Base-by-base conservation (phyloP, 2,888 invertebrate species). In the Dioctria rufipes region DNA sequence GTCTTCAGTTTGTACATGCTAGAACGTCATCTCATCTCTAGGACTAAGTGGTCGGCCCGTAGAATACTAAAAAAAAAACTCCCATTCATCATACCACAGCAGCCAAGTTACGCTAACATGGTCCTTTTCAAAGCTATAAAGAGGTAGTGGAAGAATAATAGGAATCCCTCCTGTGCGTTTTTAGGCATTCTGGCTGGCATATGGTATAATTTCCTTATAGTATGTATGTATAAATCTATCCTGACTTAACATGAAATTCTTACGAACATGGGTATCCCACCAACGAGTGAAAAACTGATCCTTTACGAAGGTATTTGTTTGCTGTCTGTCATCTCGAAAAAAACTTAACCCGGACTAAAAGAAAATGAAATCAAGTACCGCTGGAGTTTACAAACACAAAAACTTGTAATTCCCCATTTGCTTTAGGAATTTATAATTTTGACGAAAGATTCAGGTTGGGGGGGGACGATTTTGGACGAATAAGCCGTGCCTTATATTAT, bases 361-460 rank as follows among this genome's bases (percentile, higher is more conserved):
- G 9, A 43, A 66, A 42, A 46, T n/a, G n/a, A n/a, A 43, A 66
- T 66, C 43, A 66, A 66, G 46, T 46, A 40, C 49, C 9, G 46
- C 11, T 46, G 63, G 77, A n/a, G n/a, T 63, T 63, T 46, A 37
- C 39, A 63, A 77, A 77, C 43, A 77, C 58, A 77, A 77, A 77
- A 77, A 77, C 63, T 77, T 77, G 77, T 77, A 77, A 77, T 77
- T 77, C 77, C 77, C 46, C 46, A 77, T 77, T 77, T 77, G 77
- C 77, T 77, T n/a, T 46, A 63, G 77, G 77, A 77, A 77, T 77
- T 77, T 77, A 77, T 77, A 77, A 77, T 77, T 77, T 58, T 63
- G 13, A 46, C 46, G 49, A 63, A 63, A 61, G 77, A 25, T 77
- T 61, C 58, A 60, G 9, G 13, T 77, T 77, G 61, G 40, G 13